Evolutionary conservation across 2,797 vertebrate species (phyloP), one percentile per base, ranked within the genome.

Genomic region (Darevskia nairensis): DNA sequence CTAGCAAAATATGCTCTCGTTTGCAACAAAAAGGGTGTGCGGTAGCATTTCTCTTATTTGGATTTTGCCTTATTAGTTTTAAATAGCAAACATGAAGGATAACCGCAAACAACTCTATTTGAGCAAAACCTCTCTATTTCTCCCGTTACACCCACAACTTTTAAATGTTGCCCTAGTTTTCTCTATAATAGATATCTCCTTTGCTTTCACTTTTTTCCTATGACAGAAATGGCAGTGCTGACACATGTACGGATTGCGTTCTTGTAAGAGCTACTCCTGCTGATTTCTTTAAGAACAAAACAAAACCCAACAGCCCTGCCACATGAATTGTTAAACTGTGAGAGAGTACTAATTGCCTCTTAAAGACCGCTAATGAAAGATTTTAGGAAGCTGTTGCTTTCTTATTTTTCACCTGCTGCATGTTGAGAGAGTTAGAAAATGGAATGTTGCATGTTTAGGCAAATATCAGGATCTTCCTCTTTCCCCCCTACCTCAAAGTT

Each of bases 401-500:
- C 86, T 92, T 92, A 69, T 1, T 32, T 82, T 88, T 90, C 90
- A 85, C 80, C 76, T 74, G 2, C 32, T 79, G 17, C 1, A 0
- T 75, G 23, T 86, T 84, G 89, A 88, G 85, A 83, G 80, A 23
- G 75, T 83, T 75, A 85, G 88, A 93, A 94, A 92, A 68, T 90
- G 84, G 82, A 94, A 93, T 85, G 71, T 86, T 87, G 80, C 90
- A 0, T 93, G 87, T 95, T 92, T 94, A 93, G 90, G 81, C 93
- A 94, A 88, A 95, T 89, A 87, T 80, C 15, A 0, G 82, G 75
- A 71, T 84, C 78, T 39, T 19, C 72, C 72, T 21, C 32, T 39
- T 1, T 6, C 59, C 17, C 59, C 0, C 0, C 81, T 75, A 68
- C 93, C 25, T 0, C 41, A 15, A 32, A 35, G 83, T 83, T 85